Conservation (phyloP, 1,140 invertebrate genomes). For the Megalonaias nervosa region DNA sequence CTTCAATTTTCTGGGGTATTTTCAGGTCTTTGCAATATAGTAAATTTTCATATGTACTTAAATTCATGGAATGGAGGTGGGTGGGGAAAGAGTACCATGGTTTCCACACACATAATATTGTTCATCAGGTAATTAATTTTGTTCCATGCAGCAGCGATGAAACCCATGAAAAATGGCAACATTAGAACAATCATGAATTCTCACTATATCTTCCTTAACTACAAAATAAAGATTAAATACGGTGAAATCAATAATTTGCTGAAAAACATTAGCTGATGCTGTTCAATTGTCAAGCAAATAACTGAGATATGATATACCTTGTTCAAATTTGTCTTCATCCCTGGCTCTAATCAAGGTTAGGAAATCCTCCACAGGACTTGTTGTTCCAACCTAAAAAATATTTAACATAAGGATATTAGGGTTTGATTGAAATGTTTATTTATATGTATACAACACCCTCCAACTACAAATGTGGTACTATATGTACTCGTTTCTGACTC, state of each 20-base stretch:
- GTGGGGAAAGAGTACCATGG: no score
- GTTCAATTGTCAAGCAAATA: background rate
- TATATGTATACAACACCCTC: background rate
- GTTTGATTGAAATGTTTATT: background rate
- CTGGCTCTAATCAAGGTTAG: slow-evolving; percentile 54
- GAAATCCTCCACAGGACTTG: slow-evolving; percentile 70
- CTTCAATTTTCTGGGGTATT: no score
- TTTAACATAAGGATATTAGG: background rate
- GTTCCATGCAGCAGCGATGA: no score
- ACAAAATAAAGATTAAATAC: background rate
- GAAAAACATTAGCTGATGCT: no score
- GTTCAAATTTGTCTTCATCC: slow-evolving; percentile 65
- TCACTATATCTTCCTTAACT: background rate
- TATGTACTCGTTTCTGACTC: no score
- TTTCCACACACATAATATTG: no score
- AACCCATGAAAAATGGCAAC: background rate
- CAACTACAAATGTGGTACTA: background rate
- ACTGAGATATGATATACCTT: slow-evolving; percentile 46
- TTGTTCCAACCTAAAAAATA: slow-evolving; percentile 63
- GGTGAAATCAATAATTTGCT: no score
- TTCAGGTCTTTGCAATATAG: no score
- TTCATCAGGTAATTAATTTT: no score
- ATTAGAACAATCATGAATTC: background rate
- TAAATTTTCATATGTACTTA: no score
- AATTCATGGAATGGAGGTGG: no score